Conservation (phyloP, 2,113 vertebrate genomes). For the Microcebus ravelobensis region DNA sequence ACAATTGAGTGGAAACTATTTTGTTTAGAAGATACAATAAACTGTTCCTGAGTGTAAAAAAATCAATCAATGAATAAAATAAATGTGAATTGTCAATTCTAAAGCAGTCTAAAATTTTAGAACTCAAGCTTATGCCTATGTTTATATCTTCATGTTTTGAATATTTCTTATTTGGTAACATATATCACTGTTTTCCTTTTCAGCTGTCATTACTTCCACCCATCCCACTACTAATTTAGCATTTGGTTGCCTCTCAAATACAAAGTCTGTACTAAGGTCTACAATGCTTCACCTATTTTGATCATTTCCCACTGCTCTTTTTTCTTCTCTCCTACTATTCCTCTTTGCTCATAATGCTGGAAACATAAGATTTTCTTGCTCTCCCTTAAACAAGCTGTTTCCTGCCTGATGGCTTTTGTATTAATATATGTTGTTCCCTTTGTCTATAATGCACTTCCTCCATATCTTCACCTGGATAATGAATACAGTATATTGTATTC, state of each 20-base stretch:
- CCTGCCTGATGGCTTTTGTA: not conserved
- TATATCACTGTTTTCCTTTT: not conserved
- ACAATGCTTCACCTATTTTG: not conserved
- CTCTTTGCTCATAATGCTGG: not conserved
- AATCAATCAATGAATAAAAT: too few species aligned
- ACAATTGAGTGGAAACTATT: not conserved
- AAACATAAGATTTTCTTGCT: not conserved
- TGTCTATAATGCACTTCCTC: fast-evolving
- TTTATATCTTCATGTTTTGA: not conserved
- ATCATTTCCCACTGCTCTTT: not conserved
- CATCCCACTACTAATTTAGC: not conserved
- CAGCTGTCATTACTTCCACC: not conserved
- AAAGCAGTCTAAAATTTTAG: not conserved
- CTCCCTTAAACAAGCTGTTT: not conserved
- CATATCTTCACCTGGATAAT: not conserved
- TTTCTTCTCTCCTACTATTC: not conserved
- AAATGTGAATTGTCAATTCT: not conserved
- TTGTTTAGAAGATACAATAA: not conserved
- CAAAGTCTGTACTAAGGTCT: not conserved
- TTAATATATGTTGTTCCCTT: not conserved
- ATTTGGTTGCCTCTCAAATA: not conserved
- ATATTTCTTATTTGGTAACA: not conserved
- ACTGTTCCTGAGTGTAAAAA: not conserved
- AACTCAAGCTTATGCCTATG: not conserved
- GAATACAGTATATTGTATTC: not conserved